Base-by-base conservation (phyloP, 2,797 vertebrate species). In the Petrocephalus schoutedeni region DNA sequence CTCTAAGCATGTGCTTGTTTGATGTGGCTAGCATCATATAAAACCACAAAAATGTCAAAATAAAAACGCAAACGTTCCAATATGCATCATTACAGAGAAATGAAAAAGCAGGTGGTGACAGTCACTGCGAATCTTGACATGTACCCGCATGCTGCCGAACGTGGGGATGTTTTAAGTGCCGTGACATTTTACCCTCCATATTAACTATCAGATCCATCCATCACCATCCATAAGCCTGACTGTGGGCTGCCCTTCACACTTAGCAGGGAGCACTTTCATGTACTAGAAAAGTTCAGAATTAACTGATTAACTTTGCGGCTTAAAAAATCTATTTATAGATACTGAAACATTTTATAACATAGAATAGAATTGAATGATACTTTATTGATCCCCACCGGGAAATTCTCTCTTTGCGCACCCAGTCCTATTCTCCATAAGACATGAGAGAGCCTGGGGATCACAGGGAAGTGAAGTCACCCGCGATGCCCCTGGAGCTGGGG, bases 31-130 rank as follows among this genome's bases (percentile, higher is more conserved):
- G 41, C 71, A 74, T 49, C 54, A 80, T 1, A 36, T 58, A 89
- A 87, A 59, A 83, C 57, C 49, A 19, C 41, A 88, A 51, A 88
- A 28, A 85, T 83, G 77, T 74, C 87, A 88, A 88, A 54, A 85
- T 57, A 56, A 41, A 64, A 59, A 28, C 14, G 5, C 85, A 49
- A 59, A 86, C 32, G 36, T n/a, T 45, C 32, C 19, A 59, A 86
- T 53, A 32, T 23, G 32, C 57, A 45, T 45, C 41, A 59, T 32
- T 57, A 57, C 49, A 85, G 41, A 21, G 49, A 49, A 82, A 49
- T 49, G 49, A 53, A 19, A 82, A 82, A 82, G 77, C 77, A 84
- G 82, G 51, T 54, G 82, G 82, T 84, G 45, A 53, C 77, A 82
- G 77, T 82, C 41, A 82, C 77, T 53, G 32, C 0, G 14, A 41